Evolutionary conservation across 2,888 invertebrate genomes (phyloP), one percentile per base, ranked within the genome.

Genomic region (Brenthis ino): DNA sequence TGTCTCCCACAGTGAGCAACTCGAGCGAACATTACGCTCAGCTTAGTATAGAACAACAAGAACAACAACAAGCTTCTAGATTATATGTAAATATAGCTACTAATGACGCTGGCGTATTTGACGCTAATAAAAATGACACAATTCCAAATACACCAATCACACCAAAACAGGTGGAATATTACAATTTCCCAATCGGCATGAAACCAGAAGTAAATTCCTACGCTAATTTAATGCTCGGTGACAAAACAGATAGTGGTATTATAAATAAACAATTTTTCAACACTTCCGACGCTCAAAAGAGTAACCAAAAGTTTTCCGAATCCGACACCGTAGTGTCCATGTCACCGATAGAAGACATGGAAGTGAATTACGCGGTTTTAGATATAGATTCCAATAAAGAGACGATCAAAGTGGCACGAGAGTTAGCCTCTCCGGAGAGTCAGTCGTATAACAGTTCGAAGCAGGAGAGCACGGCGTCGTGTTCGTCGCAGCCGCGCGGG

Each of bases 351-450:
- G 86, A 89, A 79, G 86, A 89, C 74, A 73, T 88, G 70, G 86
- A 89, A 82, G 86, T 97, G 1, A 97, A 97, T 85, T 98, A 97
- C 88, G 96, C 96, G 6, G 94, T 96, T 74, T 89, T 97, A 74
- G 97, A 97, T 84, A 94, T 98, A 79, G 95, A 96, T 77, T 89
- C 92, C 12, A 94, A 90, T 72, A 94, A 93, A 76, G 89, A 89
- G 71, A 79, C 76, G 13, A 64, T 72, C 12, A 85, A 84, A 76
- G 66, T 74, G 1, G 67, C 79, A 4, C 82, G 80, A 65, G 89
- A 88, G 65, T 51, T 84, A 24, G 79, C 76, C 24, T 87, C 88
- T 13, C 85, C 89, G 3, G 90, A 90, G 67, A 86, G 75, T 74
- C 85, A 85, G 61, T 86, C 85, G 3, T 82, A 81, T 65, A 83